A percentile compares a stretch with the other conserved stretches of the same genome.
Evolutionary conservation across 2,888 invertebrate genomes (phyloP).

Genomic region (Drosophila hawaiiensis): DNA sequence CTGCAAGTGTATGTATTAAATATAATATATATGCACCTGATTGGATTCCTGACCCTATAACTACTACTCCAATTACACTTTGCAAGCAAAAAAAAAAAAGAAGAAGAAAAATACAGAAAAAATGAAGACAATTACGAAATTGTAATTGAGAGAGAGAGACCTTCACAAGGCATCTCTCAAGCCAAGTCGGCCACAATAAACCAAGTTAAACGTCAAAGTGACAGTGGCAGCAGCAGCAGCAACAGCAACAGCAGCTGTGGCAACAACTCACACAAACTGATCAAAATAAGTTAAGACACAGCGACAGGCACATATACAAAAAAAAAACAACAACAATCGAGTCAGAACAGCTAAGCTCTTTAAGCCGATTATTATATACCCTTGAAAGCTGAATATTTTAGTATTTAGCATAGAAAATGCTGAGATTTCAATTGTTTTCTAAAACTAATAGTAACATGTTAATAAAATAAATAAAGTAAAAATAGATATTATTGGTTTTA

Average conservation of each 20-base stretch:
- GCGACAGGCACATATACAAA: background rate
- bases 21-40: background rate
- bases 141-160: constrained; percentile 53
- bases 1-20: background rate
- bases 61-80: constrained; percentile 66
- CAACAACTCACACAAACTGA: constrained; percentile 52
- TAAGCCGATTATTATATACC: background rate
- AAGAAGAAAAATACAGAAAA: constrained; percentile 3
- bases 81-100: constrained; percentile 3
- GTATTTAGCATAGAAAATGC: background rate
- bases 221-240: constrained; percentile 52
- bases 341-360: background rate
- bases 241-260: constrained; percentile 32
- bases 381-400: background rate
- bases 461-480: background rate
- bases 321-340: constrained; percentile 10
- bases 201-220: constrained; percentile 72
- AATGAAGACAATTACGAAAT: constrained; percentile 67
- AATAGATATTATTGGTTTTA: background rate
- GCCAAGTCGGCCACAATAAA: constrained; percentile 70
- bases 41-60: constrained; percentile 30
- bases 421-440: background rate
- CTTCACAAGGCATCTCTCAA: constrained; percentile 58
- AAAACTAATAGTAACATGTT: background rate
- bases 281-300: constrained; percentile 65